These are phyloP conservation scores for Parasteatoda tepidariorum DNA, from an alignment of 1,140 invertebrate genomes.

Conservation along the genomic window DNA sequence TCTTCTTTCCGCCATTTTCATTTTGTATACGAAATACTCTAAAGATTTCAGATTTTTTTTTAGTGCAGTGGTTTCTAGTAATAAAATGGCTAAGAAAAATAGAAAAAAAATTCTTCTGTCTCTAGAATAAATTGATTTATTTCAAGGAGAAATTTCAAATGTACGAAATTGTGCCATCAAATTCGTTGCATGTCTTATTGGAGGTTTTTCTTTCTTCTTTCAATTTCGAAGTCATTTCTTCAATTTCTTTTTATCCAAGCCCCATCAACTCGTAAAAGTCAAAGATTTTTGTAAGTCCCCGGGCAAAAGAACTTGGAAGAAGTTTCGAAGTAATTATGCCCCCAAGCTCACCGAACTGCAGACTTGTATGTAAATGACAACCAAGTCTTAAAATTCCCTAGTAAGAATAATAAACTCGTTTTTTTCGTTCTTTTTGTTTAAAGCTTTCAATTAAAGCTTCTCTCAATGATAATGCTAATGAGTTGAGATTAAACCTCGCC, in stretches of 20 bases:
- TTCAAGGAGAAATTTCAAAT: background rate
- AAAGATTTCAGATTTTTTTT: no score
- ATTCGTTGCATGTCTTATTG: background rate
- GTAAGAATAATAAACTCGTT: constrained; percentile 29
- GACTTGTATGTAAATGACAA: constrained; percentile 46
- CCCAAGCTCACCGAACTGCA: background rate
- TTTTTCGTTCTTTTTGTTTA: constrained; percentile 8
- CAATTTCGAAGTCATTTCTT: background rate
- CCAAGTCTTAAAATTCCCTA: constrained; percentile 21
- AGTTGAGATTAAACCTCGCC: constrained; percentile 32
- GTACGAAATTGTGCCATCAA: background rate
- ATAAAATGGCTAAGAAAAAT: background rate
- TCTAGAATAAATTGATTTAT: background rate
- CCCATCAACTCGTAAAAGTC: constrained; percentile 3
- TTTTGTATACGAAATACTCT: no score
- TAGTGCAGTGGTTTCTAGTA: no score
- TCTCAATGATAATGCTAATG: constrained; percentile 45
- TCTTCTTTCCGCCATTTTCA: background rate
- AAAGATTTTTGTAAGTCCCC: constrained; percentile 31
- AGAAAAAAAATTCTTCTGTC: background rate
- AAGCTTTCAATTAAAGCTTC: constrained; percentile 51
- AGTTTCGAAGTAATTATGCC: constrained; percentile 52
- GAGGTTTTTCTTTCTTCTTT: background rate
- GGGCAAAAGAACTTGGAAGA: constrained; percentile 24
- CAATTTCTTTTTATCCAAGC: background rate